These are phyloP conservation scores for Colostygia pectinataria DNA, from an alignment of 2,888 invertebrate species.

Conservation along the genomic window DNA sequence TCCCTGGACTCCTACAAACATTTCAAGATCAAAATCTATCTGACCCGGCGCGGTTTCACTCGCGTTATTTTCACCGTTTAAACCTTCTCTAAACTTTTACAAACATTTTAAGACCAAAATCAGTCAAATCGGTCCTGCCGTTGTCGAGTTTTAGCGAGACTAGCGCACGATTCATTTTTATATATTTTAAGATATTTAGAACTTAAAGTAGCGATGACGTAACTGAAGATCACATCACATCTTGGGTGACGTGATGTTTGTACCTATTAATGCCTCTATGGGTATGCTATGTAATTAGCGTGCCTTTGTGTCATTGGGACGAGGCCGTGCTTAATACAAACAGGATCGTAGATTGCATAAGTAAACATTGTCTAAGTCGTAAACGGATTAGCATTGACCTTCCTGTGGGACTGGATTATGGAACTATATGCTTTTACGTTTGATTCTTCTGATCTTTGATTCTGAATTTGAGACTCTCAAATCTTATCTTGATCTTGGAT, in stretches of 20 bases:
- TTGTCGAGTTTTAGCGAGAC: too few relatives aligned
- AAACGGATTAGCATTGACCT: conserved; percentile 17
- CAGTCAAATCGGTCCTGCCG: too few relatives aligned
- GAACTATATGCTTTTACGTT: neutral
- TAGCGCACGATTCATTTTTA: too few relatives aligned
- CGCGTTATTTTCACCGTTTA: too few relatives aligned
- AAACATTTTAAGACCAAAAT: too few relatives aligned
- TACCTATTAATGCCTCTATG: conserved; percentile 8
- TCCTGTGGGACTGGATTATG: conserved; percentile 12
- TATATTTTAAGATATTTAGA: conserved; percentile 29
- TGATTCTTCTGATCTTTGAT: neutral
- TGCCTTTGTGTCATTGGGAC: conserved; percentile 32
- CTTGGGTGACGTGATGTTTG: conserved; percentile 29
- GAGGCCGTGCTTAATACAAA: conserved; percentile 15
- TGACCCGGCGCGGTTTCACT: too few relatives aligned
- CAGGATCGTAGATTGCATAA: neutral
- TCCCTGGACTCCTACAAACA: too few relatives aligned
- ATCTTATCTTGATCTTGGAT: conserved; percentile 5
- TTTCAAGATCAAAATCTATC: too few relatives aligned
- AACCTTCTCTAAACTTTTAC: too few relatives aligned
- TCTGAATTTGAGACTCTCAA: neutral
- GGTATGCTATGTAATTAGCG: conserved; percentile 23
- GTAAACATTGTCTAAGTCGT: conserved; percentile 22
- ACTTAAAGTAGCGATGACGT: conserved; percentile 35
- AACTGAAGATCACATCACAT: conserved; percentile 14